Conservation (phyloP, 1,140 invertebrate species). For the Achatina immaculata region DNA sequence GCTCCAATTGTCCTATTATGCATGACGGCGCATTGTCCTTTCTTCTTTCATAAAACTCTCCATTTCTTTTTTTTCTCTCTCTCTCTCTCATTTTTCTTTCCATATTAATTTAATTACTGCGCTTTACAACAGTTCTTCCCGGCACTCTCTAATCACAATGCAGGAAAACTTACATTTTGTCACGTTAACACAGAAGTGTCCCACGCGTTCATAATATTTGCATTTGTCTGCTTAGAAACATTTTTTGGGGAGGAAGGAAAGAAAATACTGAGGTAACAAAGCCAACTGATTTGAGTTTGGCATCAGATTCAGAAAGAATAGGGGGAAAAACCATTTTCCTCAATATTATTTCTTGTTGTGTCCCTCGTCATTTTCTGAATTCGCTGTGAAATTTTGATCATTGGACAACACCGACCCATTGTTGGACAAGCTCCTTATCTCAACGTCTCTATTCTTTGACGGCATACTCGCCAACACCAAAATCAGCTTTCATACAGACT, state of each 20-base stretch:
- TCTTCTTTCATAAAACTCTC: too few relatives aligned
- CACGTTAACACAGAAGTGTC: too few relatives aligned
- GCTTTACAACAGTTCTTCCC: too few relatives aligned
- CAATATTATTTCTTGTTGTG: neutral
- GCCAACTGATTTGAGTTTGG: neutral
- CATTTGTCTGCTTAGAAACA: neutral
- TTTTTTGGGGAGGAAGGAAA: neutral
- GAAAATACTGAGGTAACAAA: neutral
- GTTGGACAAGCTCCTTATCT: neutral
- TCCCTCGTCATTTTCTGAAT: neutral
- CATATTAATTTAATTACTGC: too few relatives aligned
- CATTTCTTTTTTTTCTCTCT: too few relatives aligned
- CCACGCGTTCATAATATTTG: neutral
- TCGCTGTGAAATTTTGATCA: slow-evolving; percentile 14
- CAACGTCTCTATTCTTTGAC: neutral
- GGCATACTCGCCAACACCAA: slow-evolving; percentile 15
- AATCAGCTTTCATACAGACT: slow-evolving; percentile 17
- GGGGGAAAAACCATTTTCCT: slow-evolving; percentile 4
- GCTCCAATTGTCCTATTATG: too few relatives aligned
- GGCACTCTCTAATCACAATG: too few relatives aligned
- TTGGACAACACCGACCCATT: neutral
- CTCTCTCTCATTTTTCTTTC: too few relatives aligned
- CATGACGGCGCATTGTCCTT: too few relatives aligned
- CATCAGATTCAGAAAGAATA: neutral
- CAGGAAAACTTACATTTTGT: too few relatives aligned